Base-by-base conservation (phyloP, 2,888 invertebrate genomes). In the Embidobia sp. region DNA sequence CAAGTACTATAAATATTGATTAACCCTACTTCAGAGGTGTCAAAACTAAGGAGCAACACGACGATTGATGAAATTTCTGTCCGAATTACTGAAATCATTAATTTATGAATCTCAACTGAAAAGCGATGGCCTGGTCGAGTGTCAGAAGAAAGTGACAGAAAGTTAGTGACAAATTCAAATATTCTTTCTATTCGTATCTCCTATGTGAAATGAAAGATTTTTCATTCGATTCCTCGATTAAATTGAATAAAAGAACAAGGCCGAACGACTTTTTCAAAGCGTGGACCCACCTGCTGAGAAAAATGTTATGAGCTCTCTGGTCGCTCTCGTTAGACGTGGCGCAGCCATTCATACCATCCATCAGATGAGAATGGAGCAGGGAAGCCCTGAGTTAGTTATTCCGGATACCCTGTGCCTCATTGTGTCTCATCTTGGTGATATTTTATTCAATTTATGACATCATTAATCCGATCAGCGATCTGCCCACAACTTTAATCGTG, bases 391-490 rank as follows among this genome's bases (percentile, higher is more conserved):
- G 63, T 75, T 69, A 53, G 61, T 75, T 75, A 75, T 75, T 55
- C 59, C 19, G 40, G 53, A 51, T 69, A 55, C 29, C 42, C 40
- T 48, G 40, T 26, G 66, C 85, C 85, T 87, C 86, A 88, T 88
- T 87, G 88, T 88, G 87, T 82, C 69, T 69, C 67, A 72, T 70
- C 73, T 61, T 78, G 84, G 87, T 85, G 87, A 89, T 89, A 89
- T 89, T 89, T 89, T 89, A 89, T 89, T 89, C 84, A 86, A 85
- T 89, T 89, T 89, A 89, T 88, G 89, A 86, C 86, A 87, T 88
- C 89, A 89, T 89, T 89, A 88, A 89, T 89, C 88, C 88, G 87
- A 86, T 88, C 87, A 82, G 82, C 73, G 81, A 83, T 81, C 86
- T 86, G 84, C 87, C 87, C 85, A 85, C 85, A 78, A 80, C 80